Percentiles rank a stretch among this genome's conserved stretches.
These are phyloP conservation scores for Bombus consobrinus DNA, from an alignment of 1,140 invertebrate genomes.

Conservation along the genomic window DNA sequence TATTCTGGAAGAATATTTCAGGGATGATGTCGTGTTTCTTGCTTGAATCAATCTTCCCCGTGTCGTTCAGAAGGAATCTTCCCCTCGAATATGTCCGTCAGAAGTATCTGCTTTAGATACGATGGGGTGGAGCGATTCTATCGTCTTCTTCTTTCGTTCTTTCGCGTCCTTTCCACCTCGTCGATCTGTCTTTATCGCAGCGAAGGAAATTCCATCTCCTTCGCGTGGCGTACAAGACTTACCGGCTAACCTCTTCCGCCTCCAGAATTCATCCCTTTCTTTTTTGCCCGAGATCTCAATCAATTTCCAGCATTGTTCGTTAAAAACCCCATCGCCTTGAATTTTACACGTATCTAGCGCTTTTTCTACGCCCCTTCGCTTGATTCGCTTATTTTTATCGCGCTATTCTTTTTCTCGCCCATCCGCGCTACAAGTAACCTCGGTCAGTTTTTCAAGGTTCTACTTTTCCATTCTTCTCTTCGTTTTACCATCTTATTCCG, in stretches of 20 bases:
- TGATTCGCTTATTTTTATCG: not conserved
- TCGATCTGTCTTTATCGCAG: slow-evolving; percentile 38
- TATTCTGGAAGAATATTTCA: not conserved
- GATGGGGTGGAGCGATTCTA: not conserved
- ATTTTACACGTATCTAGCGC: not conserved
- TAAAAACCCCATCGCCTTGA: not conserved
- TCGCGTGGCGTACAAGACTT: not conserved
- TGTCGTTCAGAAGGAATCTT: not conserved
- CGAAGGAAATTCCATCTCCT: slow-evolving; percentile 4
- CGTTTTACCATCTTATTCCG: too few species aligned
- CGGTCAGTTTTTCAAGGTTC: too few species aligned
- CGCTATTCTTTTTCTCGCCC: too few species aligned
- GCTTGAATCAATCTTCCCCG: not conserved
- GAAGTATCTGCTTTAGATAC: slow-evolving; percentile 16
- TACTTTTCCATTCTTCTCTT: too few species aligned
- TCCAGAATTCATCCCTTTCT: not conserved
- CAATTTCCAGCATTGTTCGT: slow-evolving; percentile 13
- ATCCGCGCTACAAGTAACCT: too few species aligned
- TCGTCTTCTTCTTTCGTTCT: not conserved
- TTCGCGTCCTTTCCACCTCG: slow-evolving; percentile 21
- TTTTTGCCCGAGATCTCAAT: not conserved
- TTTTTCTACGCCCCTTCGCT: not conserved
- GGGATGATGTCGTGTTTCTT: not conserved
- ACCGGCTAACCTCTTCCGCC: not conserved
- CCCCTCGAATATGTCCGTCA: slow-evolving; percentile 14